Base-by-base conservation (phyloP, 2,888 invertebrate species). In the Pyrrhia umbra region DNA sequence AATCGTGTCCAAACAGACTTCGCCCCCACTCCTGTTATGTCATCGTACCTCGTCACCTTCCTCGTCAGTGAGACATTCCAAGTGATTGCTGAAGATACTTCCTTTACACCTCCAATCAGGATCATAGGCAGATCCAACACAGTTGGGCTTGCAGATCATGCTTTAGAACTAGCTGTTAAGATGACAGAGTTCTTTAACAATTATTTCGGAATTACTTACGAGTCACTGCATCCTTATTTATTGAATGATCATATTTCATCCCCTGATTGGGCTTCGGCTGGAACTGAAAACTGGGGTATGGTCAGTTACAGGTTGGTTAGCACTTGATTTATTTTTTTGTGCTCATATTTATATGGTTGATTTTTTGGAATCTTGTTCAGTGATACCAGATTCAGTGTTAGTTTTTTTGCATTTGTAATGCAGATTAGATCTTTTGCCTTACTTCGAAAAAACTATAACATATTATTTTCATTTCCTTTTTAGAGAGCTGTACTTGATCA, bases 11-110 rank as follows among this genome's bases (percentile, higher is more conserved):
- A 77, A 18, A 88, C 89, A 13, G 81, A 88, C 27, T 97, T 96
- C 81, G 75, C 89, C 15, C 87, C 92, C 40, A 96, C 96, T 0
- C 96, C 96, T 0, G 87, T 85, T 58, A 98, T 98, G 97, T 97
- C 98, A 2, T 97, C 98, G 0, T 99, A 99, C 83, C 93, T 98
- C 4, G 96, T 98, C 0, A 98, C 98, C 0, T 97, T 98, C 85
- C 95, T 98, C 0, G 96, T 99, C 20, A 95, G 95, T 60, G 95
- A 95, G 68, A 85, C 89, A 0, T 94, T 95, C 68, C 74, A 78
- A 74, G 91, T 93, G 0, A 90, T 95, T 2, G 94, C 94, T 5
- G 75, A 92, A 69, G 81, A 94, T 37, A 83, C 74, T 0, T 80
- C 88, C 1, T 87, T 90, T 46, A 81, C 61, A 6, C 94, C 94